Percentiles rank a stretch among this genome's conserved stretches.
Evolutionary conservation across 2,888 invertebrate species (phyloP).

Genomic region (Caenorhabditis sp.): DNA sequence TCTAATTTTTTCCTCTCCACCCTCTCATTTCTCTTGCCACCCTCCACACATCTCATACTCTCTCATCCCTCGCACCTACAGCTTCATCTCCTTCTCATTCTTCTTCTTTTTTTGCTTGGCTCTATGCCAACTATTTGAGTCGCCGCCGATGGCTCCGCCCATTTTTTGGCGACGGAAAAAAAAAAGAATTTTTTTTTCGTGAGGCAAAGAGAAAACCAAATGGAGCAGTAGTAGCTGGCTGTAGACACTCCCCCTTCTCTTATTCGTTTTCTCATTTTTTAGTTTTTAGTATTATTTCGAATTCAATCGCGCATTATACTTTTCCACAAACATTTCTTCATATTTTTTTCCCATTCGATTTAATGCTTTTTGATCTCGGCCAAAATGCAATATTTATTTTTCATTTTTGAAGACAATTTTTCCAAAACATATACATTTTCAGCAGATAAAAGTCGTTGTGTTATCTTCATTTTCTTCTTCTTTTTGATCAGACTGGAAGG

Average conservation of each 20-base stretch:
- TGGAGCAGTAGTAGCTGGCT: no score
- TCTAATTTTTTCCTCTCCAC: constrained; percentile 12
- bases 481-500: neutral
- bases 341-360: no score
- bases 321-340: no score
- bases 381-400: no score
- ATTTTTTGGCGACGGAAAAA: neutral
- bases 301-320: no score
- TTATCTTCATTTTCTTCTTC: no score
- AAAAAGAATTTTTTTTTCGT: neutral
- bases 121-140: constrained; percentile 1
- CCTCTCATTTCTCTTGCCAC: constrained; percentile 10
- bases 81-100: constrained; percentile 2
- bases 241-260: no score
- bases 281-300: neutral
- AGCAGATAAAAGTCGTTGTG: no score
- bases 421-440: no score
- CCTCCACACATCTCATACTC: constrained; percentile 8
- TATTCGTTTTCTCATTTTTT: neutral
- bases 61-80: constrained; percentile 7
- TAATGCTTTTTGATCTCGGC: no score
- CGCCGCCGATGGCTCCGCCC: neutral
- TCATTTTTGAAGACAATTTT: no score
- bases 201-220: neutral
- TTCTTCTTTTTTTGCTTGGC: constrained; percentile 1